Evolutionary conservation across 2,797 vertebrate species (phyloP).

Genomic region (Monodelphis domestica): DNA sequence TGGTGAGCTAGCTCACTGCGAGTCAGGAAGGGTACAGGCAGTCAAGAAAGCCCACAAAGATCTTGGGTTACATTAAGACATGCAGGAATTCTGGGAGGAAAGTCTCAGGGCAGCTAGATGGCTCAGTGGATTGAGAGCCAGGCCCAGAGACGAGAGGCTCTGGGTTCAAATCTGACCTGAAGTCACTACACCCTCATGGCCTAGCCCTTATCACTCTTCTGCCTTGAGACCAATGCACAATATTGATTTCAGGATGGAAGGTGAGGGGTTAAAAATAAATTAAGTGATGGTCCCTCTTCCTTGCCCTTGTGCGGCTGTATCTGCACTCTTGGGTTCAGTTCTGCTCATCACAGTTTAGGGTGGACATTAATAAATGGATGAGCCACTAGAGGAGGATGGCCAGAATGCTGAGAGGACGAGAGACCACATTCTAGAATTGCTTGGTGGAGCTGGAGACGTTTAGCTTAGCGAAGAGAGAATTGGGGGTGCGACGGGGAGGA

Average conservation of each 20-base stretch:
- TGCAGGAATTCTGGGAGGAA: neutral
- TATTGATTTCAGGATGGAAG: too few relatives aligned
- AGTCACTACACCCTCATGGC: too few relatives aligned
- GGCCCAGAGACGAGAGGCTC: too few relatives aligned
- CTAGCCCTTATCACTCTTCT: too few relatives aligned
- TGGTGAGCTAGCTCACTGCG: neutral
- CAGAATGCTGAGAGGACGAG: neutral
- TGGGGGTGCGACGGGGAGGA: neutral
- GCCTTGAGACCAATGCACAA: too few relatives aligned
- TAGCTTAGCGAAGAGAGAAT: neutral
- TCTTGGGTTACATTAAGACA: neutral
- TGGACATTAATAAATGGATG: neutral
- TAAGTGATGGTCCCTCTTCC: neutral
- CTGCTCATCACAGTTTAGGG: neutral
- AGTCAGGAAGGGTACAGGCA: neutral
- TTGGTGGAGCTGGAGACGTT: neutral
- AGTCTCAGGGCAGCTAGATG: too few relatives aligned
- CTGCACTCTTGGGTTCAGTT: neutral
- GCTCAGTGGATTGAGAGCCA: too few relatives aligned
- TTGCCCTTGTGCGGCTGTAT: neutral
- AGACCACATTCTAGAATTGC: neutral
- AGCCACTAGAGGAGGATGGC: neutral
- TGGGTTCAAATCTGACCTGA: too few relatives aligned
- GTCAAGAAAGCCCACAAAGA: neutral
- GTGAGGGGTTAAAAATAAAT: too few relatives aligned